Base-by-base conservation (phyloP, 2,888 invertebrate species). In the Argyra leucocephala region DNA sequence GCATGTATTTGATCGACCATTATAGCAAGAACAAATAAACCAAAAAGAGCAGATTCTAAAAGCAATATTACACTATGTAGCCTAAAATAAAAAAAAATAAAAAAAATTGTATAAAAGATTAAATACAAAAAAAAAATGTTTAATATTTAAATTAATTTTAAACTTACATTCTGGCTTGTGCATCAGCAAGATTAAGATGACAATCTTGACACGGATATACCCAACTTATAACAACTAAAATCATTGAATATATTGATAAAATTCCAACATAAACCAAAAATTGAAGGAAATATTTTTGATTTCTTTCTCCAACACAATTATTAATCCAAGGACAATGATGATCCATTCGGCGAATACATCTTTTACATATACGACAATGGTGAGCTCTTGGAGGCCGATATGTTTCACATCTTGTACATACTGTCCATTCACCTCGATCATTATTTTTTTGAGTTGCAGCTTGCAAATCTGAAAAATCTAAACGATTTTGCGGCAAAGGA, bases 261-360 rank as follows among this genome's bases (percentile, higher is more conserved):
- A 84, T 78, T 65, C 88, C 90, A 67, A 90, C 90, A 76, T 90
- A 93, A 59, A 91, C 82, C 69, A 92, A 82, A 82, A 94, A 94
- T 75, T 94, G 90, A 70, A 94, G 85, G 79, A 94, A 94, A 81
- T 89, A 93, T 78, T 93, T 93, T 81, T 94, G 93, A 82, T 95
- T 94, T 73, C 86, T 85, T 80, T 94, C 93, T 61, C 93, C 94
- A 6, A 94, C 92, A 78, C 94, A 94, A 78, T 95, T 95, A 77
- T 95, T 95, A 62, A 94, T 93, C 91, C 91, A 92, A 6, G 91
- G 90, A 78, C 93, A 93, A 78, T 94, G 93, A 62, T 79, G 78
- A 66, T 79, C 79, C 78, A 80, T 78, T 61, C 77, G 75, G 3
- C 79, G 73, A 64, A 93, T 87, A 75, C 93, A 93, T 69, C 91